Conservation (phyloP, 1,140 invertebrate genomes). For the Notospermus geniculatus region DNA sequence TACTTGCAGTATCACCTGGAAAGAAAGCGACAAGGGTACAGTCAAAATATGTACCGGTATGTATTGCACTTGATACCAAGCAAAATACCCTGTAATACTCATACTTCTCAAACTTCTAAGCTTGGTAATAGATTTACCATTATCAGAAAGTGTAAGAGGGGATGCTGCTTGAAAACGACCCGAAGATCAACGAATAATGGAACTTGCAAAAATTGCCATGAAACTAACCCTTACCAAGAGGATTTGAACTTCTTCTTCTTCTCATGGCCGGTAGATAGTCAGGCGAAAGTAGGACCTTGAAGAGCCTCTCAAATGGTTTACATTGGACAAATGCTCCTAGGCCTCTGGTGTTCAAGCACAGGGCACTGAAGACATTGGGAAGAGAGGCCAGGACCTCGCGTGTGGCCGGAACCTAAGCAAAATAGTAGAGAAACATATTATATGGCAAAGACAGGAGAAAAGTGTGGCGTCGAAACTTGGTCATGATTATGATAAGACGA, state of each 20-base stretch:
- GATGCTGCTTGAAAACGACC: too few relatives aligned
- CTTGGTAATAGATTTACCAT: too few relatives aligned
- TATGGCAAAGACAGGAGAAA: too few relatives aligned
- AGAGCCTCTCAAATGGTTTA: slow-evolving; percentile 81
- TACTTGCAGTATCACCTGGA: slow-evolving; percentile 76
- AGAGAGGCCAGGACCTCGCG: slow-evolving; percentile 84
- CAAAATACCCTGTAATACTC: too few relatives aligned
- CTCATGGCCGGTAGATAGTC: slow-evolving; percentile 85
- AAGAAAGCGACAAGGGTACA: slow-evolving; percentile 10
- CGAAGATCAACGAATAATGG: too few relatives aligned
- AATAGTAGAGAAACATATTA: background rate
- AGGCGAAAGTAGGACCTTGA: slow-evolving; percentile 75
- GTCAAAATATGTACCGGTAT: too few relatives aligned
- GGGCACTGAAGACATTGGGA: slow-evolving; percentile 87
- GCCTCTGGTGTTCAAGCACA: slow-evolving; percentile 83
- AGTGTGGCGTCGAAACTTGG: too few relatives aligned
- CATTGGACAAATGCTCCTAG: slow-evolving; percentile 77
- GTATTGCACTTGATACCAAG: too few relatives aligned
- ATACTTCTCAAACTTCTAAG: too few relatives aligned
- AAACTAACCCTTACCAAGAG: slow-evolving; percentile 61
- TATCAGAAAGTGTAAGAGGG: too few relatives aligned
- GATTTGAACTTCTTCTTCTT: slow-evolving; percentile 75
- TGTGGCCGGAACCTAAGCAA: slow-evolving; percentile 73
- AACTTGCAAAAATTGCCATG: background rate
- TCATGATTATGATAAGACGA: too few relatives aligned